phyloP scores from a whole-genome alignment of 1,140 invertebrate species.

The Coptotermes formosanus region DNA sequence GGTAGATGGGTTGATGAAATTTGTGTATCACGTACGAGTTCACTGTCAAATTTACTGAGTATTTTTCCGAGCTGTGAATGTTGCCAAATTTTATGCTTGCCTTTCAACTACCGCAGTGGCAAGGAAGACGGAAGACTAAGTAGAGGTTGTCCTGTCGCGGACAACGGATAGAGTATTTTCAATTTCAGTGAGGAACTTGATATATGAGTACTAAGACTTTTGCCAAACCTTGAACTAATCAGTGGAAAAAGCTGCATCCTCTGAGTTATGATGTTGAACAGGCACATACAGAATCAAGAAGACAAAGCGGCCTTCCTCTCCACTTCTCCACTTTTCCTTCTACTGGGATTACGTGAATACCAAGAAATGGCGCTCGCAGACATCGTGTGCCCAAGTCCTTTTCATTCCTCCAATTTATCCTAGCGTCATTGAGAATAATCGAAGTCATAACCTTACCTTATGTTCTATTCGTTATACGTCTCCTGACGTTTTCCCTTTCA shows the following conservation, averaged over 20 bases:
- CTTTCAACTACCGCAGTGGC: too few relatives aligned
- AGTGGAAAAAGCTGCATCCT: background rate
- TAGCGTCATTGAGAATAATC: slow-evolving; percentile 1
- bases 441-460: background rate
- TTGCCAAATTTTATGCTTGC: too few relatives aligned
- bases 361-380: background rate
- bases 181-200: background rate
- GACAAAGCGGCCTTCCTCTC: background rate
- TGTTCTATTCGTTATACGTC: background rate
- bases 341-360: background rate
- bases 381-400: background rate
- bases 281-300: background rate
- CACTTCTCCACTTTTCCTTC: background rate
- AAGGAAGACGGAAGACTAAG: too few relatives aligned
- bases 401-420: slow-evolving; percentile 20
- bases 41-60: too few relatives aligned
- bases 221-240: background rate
- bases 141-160: too few relatives aligned
- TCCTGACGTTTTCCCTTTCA: background rate
- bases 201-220: background rate
- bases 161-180: background rate
- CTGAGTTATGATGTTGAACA: background rate
- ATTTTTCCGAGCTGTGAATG: too few relatives aligned
- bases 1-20: too few relatives aligned
- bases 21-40: too few relatives aligned